Evolutionary conservation across 2,797 vertebrate species (phyloP), one percentile per base, ranked within the genome.

Genomic region (Darevskia mixta): DNA sequence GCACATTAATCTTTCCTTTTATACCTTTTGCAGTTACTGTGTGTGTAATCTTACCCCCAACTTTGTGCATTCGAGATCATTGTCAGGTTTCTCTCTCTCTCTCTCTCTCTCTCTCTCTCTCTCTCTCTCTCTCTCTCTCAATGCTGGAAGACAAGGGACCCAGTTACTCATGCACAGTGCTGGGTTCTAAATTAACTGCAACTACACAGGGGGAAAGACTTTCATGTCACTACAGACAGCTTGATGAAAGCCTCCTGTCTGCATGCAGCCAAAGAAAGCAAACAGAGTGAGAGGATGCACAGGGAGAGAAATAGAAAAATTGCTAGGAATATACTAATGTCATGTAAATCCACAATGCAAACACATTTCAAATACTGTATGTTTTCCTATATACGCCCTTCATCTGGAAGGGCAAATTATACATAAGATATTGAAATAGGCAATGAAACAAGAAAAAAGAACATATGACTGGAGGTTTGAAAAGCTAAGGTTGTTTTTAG

Each of bases 1-100:
- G 86, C 49, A 77, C 4, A 0, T 91, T 92, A 76, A 91, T 92
- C 43, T 89, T 87, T 32, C 29, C 23, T 18, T 81, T 79, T 38
- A 79, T 49, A 71, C 45, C 8, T 71, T 23, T 77, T 73, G 43
- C 25, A 79, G 29, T 38, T 15, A 73, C 71, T 2, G 0, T 18
- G 73, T 49, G 49, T 0, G 0, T n/a, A 66, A 67, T 67, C 38
- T 71, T 89, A 86, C 80, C 43, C 75, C 55, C 49, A 89, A 0
- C 1, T 86, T 86, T 85, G 7, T 4, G n/a, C 76, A 38, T 75
- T 64, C 77, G 82, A 87, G 23, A 78, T 82, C 27, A 71, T 49
- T 69, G 43, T 77, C 1, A 38, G 3, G 5, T 58, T 87, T 69
- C 35, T 43, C 9, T 27, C 20, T 78, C 76, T 72, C 55, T 79